phyloP scores from a whole-genome alignment of 2,888 invertebrate genomes.

The Pristionchus fissidentatus region DNA sequence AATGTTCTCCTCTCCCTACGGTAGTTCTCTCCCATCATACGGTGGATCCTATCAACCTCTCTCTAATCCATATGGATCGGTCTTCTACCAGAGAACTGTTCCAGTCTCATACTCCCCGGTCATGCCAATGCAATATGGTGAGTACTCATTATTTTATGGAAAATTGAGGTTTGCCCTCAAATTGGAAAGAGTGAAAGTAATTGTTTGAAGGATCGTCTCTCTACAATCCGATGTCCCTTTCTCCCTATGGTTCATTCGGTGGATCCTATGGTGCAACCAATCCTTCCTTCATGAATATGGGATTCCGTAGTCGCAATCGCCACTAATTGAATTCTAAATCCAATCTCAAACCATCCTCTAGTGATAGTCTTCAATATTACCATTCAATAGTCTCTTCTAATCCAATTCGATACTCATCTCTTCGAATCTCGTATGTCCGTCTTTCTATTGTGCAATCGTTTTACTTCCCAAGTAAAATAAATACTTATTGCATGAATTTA shows the following conservation, averaged over 20 bases:
- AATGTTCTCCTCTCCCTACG: constrained; percentile 5
- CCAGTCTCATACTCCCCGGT: no score
- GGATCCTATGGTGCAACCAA: not conserved
- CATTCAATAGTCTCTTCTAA: not conserved
- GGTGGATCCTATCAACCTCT: no score
- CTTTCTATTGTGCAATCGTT: not conserved
- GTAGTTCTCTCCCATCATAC: no score
- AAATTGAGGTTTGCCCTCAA: not conserved
- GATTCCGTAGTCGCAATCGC: not conserved
- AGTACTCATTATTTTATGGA: not conserved
- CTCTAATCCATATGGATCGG: not conserved
- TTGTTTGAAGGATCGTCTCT: not conserved
- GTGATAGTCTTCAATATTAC: no score
- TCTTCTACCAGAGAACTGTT: not conserved
- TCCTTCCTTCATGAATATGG: constrained; percentile 3
- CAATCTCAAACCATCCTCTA: not conserved
- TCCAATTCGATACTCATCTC: not conserved
- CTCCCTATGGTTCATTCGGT: not conserved
- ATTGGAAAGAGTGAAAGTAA: no score
- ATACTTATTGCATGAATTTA: no score
- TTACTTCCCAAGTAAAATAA: no score
- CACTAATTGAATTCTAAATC: not conserved
- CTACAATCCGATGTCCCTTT: not conserved
- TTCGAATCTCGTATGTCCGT: not conserved
- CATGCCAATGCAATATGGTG: not conserved